Evolutionary conservation across 53 echinoderm and acorn worm species (phyloP).

Genomic region (Zoroaster sp.): DNA sequence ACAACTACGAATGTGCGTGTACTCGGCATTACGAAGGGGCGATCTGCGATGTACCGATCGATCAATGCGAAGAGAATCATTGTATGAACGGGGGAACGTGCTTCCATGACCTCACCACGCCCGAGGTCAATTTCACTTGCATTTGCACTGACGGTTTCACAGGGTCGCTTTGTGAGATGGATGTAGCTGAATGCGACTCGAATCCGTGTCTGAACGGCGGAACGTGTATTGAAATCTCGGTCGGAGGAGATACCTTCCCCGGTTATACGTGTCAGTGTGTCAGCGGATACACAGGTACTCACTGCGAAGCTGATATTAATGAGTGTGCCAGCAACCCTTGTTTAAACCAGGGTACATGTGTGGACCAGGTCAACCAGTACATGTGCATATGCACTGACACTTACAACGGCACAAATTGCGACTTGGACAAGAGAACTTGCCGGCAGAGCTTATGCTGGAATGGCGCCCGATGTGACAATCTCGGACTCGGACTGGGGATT

Average conservation of each 20-base stretch:
- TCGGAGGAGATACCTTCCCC: constrained; percentile 68
- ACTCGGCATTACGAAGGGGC: constrained; percentile 73
- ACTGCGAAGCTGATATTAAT: constrained; percentile 78
- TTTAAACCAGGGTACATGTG: constrained; percentile 67
- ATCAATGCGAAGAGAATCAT: constrained; percentile 79
- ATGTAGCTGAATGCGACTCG: constrained; percentile 82
- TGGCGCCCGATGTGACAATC: constrained; percentile 65
- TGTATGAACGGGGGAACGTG: constrained; percentile 87
- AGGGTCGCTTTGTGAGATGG: constrained; percentile 74
- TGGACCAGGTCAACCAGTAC: constrained; percentile 70
- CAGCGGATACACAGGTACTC: constrained; percentile 74
- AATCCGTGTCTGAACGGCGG: constrained; percentile 82
- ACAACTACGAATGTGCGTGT: constrained; percentile 66
- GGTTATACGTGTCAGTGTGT: constrained; percentile 83
- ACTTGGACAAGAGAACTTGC: constrained; percentile 86
- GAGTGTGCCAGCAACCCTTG: constrained; percentile 84
- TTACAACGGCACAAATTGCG: constrained; percentile 77
- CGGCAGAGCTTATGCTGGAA: constrained; percentile 71
- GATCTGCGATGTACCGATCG: constrained; percentile 80
- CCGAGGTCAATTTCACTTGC: constrained; percentile 80
- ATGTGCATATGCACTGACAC: constrained; percentile 62
- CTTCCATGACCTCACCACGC: constrained; percentile 71
- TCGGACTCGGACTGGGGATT: constrained; percentile 70
- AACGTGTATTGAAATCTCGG: constrained; percentile 60
- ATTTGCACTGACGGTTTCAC: constrained; percentile 71